A percentile compares a stretch with the other conserved stretches of the same genome.
phyloP scores from a whole-genome alignment of 2,113 vertebrate species.

The Theropithecus gelada region DNA sequence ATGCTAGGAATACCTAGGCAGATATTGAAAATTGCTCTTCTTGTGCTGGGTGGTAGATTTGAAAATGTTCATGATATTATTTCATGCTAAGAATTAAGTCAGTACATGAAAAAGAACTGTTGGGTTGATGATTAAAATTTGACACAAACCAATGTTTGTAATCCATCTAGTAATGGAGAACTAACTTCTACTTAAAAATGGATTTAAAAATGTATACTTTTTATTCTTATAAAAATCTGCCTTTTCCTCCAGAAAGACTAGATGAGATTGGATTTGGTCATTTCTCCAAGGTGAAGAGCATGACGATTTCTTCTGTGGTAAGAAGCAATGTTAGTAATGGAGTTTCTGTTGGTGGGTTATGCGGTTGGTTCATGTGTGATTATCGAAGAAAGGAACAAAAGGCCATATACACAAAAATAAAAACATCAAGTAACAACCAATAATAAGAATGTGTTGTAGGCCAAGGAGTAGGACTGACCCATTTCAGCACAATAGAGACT shows the following conservation, averaged over 20 bases:
- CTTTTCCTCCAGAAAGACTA: neutral
- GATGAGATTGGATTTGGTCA: accelerated
- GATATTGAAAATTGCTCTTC: neutral
- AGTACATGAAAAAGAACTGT: neutral
- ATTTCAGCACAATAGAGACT: neutral
- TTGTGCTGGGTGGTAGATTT: too few relatives aligned
- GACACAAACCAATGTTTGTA: neutral
- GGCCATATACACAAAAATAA: neutral
- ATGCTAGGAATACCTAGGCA: accelerated
- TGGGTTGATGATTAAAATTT: neutral
- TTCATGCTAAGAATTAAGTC: neutral
- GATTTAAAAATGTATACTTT: neutral
- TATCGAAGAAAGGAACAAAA: neutral
- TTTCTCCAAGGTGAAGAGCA: neutral
- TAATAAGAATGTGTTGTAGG: neutral
- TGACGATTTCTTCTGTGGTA: neutral
- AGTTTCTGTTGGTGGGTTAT: neutral
- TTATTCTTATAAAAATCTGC: neutral
- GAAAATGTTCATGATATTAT: neutral
- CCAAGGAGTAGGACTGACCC: neutral
- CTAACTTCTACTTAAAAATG: neutral
- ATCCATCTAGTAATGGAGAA: neutral
- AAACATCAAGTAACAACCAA: accelerated
- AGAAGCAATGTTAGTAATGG: neutral
- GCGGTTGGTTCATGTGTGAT: neutral